A percentile compares a stretch with the other conserved stretches of the same genome.
phyloP scores from a whole-genome alignment of 2,113 vertebrate genomes.

The Eidolon helvum region DNA sequence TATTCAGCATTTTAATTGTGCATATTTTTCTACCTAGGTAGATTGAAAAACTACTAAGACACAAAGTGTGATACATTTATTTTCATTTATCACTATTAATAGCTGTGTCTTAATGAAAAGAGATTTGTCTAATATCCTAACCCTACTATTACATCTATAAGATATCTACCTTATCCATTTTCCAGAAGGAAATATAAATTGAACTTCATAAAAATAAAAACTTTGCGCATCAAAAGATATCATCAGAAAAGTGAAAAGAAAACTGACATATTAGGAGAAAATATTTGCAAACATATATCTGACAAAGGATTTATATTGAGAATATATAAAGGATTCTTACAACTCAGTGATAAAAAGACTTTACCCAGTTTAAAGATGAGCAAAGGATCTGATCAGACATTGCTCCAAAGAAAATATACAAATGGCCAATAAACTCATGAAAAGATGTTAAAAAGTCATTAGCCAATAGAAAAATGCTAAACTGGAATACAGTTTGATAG shows the following conservation, averaged over 20 bases:
- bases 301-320: background rate
- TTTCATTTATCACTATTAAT: background rate
- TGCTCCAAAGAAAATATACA: background rate
- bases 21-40: slow-evolving; percentile 4
- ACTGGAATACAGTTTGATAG: background rate
- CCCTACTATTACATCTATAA: background rate
- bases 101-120: background rate
- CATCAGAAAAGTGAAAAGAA: background rate
- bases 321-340: background rate
- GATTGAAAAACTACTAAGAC: background rate
- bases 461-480: background rate
- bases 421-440: background rate
- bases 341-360: background rate
- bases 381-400: background rate
- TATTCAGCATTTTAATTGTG: background rate
- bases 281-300: background rate
- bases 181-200: background rate
- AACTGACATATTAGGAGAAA: background rate
- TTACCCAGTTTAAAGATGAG: background rate
- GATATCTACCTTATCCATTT: background rate
- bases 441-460: background rate
- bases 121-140: background rate
- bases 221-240: background rate
- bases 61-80: background rate
- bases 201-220: background rate